These are phyloP conservation scores for Chamaea fasciata DNA, from an alignment of 2,113 vertebrate genomes.

Conservation along the genomic window DNA sequence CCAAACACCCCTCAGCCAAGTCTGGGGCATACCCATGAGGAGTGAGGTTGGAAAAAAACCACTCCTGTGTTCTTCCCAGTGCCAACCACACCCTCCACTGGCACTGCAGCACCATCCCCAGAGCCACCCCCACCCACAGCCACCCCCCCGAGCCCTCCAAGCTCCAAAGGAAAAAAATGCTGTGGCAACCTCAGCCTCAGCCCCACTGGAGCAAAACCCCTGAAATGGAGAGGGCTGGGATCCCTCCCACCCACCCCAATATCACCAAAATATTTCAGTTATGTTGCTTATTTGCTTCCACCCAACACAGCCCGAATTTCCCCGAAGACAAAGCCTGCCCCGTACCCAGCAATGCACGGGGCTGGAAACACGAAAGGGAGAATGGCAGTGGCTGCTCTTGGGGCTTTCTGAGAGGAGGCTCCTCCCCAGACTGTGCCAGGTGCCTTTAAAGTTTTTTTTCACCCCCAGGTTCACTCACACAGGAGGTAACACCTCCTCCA, in stretches of 20 bases:
- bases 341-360: rapidly evolving
- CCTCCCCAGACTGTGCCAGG: background rate
- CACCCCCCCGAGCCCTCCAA: background rate
- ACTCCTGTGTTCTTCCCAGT: background rate
- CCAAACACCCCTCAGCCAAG: background rate
- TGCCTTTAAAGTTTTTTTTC: background rate
- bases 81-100: rapidly evolving
- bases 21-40: background rate
- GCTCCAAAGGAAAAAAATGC: rapidly evolving
- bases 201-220: background rate
- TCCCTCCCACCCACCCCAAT: background rate
- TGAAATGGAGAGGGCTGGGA: rapidly evolving
- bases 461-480: background rate
- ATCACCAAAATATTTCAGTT: background rate
- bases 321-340: background rate
- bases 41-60: rapidly evolving
- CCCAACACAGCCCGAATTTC: background rate
- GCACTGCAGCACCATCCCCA: background rate
- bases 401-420: background rate
- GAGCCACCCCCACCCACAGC: background rate
- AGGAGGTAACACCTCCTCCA: background rate
- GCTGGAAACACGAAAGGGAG: background rate
- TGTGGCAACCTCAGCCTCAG: background rate
- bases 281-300: background rate
- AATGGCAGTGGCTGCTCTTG: background rate